Evolutionary conservation across 1,140 invertebrate species (phyloP), one percentile per base, ranked within the genome.

Genomic region (Phymastichus coffea): DNA sequence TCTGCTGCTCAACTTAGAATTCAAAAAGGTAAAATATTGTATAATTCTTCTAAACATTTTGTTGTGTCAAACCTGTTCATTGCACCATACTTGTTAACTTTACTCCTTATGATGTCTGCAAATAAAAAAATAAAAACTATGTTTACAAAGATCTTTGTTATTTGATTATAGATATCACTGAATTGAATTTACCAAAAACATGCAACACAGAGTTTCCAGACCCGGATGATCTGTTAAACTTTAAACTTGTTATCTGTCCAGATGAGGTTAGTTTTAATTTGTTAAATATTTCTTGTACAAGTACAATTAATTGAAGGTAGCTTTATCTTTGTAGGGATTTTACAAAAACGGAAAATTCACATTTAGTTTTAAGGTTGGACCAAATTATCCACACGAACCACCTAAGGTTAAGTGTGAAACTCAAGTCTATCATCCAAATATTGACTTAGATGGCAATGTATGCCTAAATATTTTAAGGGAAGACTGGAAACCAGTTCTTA

Each of bases 401-500:
- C 93, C 94, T 6, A 97, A 97, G 83, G 94, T 97, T 4, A 96
- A 96, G 78, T 96, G 93, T 80, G 92, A 94, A 80, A 95, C 93
- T 26, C 88, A 91, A 70, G 93, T 97, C 14, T 97, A 96, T 80
- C 94, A 97, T 81, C 94, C 94, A 23, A 97, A 97, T 73, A 97
- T 97, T 77, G 94, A 97, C 81, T 81, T 95, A 57, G 93, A 96
- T 74, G 94, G 94, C 47, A 96, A 97, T 82, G 93, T 97, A 6
- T 97, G 94, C 73, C 81, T 97, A 48, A 97, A 97, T 80, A 97
- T 97, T 73, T 80, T 97, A 57, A 85, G 96, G 73, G 96, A 98
- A 87, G 96, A 99, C 81, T 99, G 96, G 96, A 99, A 99, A 80
- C 96, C 96, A 62, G 96, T 98, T 57, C 84, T 99, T 53, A 98